Conservation (phyloP, 2,888 invertebrate species). For the Ophion obscuratus region DNA sequence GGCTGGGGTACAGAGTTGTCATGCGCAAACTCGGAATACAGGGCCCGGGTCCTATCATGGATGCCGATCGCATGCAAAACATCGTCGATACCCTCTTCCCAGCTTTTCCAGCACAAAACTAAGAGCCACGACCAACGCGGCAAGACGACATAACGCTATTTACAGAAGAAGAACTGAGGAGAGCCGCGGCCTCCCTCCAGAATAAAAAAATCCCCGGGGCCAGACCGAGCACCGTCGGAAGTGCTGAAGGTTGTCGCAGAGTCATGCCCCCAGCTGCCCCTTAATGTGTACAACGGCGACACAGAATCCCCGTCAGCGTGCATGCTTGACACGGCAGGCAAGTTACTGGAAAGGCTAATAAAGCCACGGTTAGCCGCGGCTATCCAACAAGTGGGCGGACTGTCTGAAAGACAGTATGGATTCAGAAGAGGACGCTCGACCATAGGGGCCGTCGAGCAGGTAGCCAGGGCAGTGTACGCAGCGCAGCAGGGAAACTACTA, state of each 20-base stretch:
- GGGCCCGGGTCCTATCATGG: slow-evolving; percentile 3
- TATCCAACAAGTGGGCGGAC: slow-evolving; percentile 55
- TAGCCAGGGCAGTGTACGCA: too few species aligned
- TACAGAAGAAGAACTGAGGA: slow-evolving; percentile 6
- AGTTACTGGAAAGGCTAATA: slow-evolving; percentile 65
- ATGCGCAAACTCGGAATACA: slow-evolving; percentile 9
- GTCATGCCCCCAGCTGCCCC: slow-evolving; percentile 30
- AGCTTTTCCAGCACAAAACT: slow-evolving; percentile 28
- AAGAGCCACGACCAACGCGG: too few species aligned
- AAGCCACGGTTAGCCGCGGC: slow-evolving; percentile 51
- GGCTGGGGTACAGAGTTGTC: slow-evolving; percentile 28
- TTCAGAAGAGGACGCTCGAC: too few species aligned
- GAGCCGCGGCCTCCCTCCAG: background rate
- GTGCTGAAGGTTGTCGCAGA: background rate
- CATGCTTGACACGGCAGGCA: slow-evolving; percentile 48
- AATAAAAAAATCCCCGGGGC: background rate
- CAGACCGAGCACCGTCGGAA: background rate
- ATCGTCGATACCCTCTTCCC: slow-evolving; percentile 61
- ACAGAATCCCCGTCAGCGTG: slow-evolving; percentile 21
- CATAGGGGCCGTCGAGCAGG: too few species aligned
- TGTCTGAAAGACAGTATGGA: slow-evolving; percentile 39
- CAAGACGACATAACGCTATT: background rate
- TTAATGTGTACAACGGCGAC: slow-evolving; percentile 24
- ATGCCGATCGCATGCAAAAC: slow-evolving; percentile 8
- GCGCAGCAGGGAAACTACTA: too few species aligned